phyloP scores from a whole-genome alignment of 2,113 vertebrate species.

The Chloebia gouldiae region DNA sequence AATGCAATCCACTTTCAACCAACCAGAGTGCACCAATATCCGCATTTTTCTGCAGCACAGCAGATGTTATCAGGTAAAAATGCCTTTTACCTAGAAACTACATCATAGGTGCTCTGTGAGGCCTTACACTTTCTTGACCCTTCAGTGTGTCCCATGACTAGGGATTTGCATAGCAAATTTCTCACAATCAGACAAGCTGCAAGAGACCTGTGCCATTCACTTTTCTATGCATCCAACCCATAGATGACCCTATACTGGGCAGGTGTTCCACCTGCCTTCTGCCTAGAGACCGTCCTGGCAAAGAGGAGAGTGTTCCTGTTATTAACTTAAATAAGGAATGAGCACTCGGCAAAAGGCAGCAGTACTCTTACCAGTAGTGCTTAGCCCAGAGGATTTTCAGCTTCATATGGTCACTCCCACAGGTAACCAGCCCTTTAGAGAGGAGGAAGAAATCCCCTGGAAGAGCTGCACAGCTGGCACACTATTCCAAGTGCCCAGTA shows the following conservation, averaged over 20 bases:
- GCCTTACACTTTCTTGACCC: background rate
- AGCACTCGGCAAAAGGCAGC: background rate
- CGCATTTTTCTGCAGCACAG: background rate
- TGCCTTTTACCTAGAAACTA: background rate
- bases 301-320: background rate
- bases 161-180: background rate
- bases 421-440: background rate
- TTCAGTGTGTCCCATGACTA: rapidly evolving
- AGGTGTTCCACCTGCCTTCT: background rate
- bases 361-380: background rate
- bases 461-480: background rate
- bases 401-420: background rate
- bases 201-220: background rate
- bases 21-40: background rate
- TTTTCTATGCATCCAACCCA: background rate
- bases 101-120: background rate
- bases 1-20: background rate
- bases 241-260: background rate
- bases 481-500: background rate
- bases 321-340: background rate
- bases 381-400: background rate
- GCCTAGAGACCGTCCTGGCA: background rate
- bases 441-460: background rate
- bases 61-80: background rate
- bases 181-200: background rate